These are phyloP conservation scores for Molossus alvarezi DNA, from an alignment of 2,797 vertebrate genomes.

Conservation along the genomic window DNA sequence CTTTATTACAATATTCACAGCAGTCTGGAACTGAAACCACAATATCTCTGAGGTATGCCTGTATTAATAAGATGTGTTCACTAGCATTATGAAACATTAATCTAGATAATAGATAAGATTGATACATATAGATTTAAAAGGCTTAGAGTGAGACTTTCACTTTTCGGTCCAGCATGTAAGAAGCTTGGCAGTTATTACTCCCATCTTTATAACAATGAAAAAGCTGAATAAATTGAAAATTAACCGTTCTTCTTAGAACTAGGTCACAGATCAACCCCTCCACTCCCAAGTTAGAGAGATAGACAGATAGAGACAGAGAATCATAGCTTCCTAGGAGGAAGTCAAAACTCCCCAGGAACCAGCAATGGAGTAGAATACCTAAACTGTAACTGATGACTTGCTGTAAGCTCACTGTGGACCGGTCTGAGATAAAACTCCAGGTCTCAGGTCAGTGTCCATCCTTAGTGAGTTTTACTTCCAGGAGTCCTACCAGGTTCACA, in stretches of 20 bases:
- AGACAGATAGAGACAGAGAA: background rate
- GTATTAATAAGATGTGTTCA: background rate
- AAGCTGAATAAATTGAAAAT: background rate
- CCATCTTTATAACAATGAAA: background rate
- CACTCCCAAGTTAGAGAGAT: background rate
- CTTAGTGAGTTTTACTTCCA: background rate
- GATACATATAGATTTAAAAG: background rate
- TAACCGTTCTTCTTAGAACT: background rate
- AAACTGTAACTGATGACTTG: background rate
- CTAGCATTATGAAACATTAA: background rate
- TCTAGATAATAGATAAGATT: background rate
- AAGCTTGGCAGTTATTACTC: background rate
- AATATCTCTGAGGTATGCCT: background rate
- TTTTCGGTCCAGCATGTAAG: background rate
- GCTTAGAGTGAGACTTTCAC: background rate
- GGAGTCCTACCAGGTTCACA: background rate
- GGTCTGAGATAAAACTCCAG: background rate
- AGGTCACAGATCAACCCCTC: background rate
- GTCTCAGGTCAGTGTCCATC: background rate
- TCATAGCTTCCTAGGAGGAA: background rate
- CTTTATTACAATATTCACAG: background rate
- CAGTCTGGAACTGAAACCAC: background rate
- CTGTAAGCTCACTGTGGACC: background rate
- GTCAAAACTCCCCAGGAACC: background rate
- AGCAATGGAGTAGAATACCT: background rate